Percentiles rank a stretch among this genome's conserved stretches.
phyloP scores from a whole-genome alignment of 2,888 invertebrate species.

The Drosophila kokeensis region DNA sequence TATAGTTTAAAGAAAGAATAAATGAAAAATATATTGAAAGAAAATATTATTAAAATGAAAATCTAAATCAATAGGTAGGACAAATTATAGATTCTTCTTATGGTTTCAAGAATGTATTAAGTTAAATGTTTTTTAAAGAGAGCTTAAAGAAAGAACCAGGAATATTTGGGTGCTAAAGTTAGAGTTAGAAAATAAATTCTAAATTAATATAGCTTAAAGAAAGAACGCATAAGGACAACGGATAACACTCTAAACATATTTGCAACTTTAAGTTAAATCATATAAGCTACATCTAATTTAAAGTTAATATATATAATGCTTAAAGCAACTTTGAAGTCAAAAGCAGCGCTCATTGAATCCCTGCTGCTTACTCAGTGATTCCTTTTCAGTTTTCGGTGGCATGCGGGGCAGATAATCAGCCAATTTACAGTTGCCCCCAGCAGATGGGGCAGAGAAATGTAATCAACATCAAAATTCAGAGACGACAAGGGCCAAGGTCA shows the following conservation, averaged over 20 bases:
- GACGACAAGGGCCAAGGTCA: slow-evolving; percentile 66
- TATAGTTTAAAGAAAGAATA: not conserved
- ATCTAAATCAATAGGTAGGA: not conserved
- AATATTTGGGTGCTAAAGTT: not conserved
- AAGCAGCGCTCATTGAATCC: slow-evolving; percentile 9
- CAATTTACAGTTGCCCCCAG: slow-evolving; percentile 53
- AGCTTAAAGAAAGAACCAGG: not conserved
- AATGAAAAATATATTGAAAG: not conserved
- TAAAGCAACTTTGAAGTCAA: not conserved
- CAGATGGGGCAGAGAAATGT: slow-evolving; percentile 37
- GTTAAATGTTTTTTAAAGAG: not conserved
- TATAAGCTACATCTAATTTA: slow-evolving; percentile 1
- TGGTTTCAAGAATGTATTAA: not conserved
- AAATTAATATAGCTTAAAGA: not conserved
- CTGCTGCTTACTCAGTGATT: not conserved
- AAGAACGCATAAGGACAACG: not conserved
- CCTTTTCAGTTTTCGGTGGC: not conserved
- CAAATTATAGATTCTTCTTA: not conserved
- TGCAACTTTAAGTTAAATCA: not conserved
- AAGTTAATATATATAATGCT: slow-evolving; percentile 10
- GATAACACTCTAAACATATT: not conserved
- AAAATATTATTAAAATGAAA: not conserved
- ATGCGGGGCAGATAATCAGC: slow-evolving; percentile 48
- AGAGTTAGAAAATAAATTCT: not conserved
- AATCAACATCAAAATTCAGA: slow-evolving; percentile 62